phyloP scores from a whole-genome alignment of 2,797 vertebrate genomes.

The Siniperca obscura region DNA sequence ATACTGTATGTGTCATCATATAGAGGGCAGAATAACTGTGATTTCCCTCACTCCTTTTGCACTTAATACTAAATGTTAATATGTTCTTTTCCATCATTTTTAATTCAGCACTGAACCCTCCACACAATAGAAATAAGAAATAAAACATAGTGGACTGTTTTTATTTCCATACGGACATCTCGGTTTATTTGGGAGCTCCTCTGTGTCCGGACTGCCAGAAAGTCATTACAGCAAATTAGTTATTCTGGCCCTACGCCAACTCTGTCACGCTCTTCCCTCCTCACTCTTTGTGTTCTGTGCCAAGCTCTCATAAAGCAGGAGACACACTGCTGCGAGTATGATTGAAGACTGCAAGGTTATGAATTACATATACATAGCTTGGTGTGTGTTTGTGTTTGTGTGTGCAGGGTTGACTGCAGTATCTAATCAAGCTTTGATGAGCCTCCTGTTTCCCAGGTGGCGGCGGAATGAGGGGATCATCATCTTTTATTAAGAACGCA shows the following conservation, averaged over 20 bases:
- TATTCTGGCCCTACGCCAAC: slow-evolving; percentile 74
- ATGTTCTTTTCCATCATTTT: background rate
- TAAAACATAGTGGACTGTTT: background rate
- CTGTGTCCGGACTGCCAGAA: slow-evolving; percentile 72
- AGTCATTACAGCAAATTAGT: slow-evolving; percentile 84
- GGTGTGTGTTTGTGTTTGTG: slow-evolving; percentile 54
- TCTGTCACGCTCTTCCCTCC: slow-evolving; percentile 47
- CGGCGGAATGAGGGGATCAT: slow-evolving; percentile 67
- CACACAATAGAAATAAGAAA: slow-evolving; percentile 28
- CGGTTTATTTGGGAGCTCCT: slow-evolving; percentile 67
- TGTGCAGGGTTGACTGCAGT: slow-evolving; percentile 56
- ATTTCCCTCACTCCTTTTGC: slow-evolving; percentile 22
- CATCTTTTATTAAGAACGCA: slow-evolving; percentile 71
- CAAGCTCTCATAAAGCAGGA: slow-evolving; percentile 66
- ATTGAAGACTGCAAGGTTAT: slow-evolving; percentile 73
- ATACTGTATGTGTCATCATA: slow-evolving; percentile 1
- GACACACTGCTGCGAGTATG: slow-evolving; percentile 48
- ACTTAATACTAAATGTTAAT: background rate
- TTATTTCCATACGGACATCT: slow-evolving; percentile 59
- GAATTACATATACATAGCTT: slow-evolving; percentile 64
- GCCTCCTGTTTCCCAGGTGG: slow-evolving; percentile 76
- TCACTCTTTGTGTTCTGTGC: slow-evolving; percentile 56
- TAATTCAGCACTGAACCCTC: slow-evolving; percentile 10
- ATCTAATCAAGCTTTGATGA: slow-evolving; percentile 81
- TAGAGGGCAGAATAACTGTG: background rate